Evolutionary conservation across 2,113 vertebrate genomes (phyloP).

Genomic region (Anoura caudifer): DNA sequence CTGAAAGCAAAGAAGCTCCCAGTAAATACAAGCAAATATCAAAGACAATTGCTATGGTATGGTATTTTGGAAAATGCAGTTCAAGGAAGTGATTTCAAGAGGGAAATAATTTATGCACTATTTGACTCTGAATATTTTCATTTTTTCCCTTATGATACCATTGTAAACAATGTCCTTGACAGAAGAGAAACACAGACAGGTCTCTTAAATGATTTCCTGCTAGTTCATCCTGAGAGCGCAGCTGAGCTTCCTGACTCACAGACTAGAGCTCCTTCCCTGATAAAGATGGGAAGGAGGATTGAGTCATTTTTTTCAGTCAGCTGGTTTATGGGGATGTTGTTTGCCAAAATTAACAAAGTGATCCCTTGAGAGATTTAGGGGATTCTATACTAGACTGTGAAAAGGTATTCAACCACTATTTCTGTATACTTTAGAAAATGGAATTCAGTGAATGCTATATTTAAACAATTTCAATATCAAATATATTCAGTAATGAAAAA

Average conservation of each 20-base stretch:
- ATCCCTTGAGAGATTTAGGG: background rate
- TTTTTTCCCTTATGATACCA: background rate
- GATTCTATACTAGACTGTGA: background rate
- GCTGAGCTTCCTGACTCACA: constrained; percentile 48
- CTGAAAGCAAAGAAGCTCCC: background rate
- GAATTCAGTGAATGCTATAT: background rate
- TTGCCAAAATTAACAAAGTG: background rate
- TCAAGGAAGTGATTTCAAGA: constrained; percentile 31
- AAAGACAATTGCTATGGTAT: background rate
- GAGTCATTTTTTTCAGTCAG: constrained; percentile 44
- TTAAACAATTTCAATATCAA: background rate
- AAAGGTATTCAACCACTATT: background rate
- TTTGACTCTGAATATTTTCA: background rate
- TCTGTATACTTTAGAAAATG: background rate
- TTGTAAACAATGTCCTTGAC: constrained; percentile 9
- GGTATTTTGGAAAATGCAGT: background rate
- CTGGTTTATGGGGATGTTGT: background rate
- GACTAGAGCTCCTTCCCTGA: constrained; percentile 15
- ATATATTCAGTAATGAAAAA: background rate
- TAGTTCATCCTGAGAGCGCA: background rate
- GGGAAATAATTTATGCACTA: background rate
- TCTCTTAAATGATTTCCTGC: constrained; percentile 28
- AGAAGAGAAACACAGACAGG: constrained; percentile 6
- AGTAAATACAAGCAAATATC: background rate
- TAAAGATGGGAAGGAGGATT: background rate